These are phyloP conservation scores for Agapornis roseicollis DNA, from an alignment of 2,113 vertebrate genomes.

Conservation along the genomic window DNA sequence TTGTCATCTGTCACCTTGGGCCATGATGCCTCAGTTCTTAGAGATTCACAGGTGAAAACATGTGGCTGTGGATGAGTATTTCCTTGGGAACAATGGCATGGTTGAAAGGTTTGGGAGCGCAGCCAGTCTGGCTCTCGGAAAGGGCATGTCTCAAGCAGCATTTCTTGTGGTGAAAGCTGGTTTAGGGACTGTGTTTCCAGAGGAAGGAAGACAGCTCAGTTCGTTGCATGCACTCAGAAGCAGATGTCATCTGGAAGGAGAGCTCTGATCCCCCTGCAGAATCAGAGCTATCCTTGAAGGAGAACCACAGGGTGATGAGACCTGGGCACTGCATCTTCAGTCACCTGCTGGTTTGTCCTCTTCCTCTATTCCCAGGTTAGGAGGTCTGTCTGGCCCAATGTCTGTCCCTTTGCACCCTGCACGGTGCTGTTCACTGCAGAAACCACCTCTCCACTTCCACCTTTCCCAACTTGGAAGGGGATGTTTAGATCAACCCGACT, in stretches of 20 bases:
- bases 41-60: background rate
- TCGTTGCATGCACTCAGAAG: background rate
- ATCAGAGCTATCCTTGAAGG: background rate
- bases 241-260: background rate
- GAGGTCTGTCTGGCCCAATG: background rate
- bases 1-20: background rate
- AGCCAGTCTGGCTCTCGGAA: background rate
- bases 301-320: background rate
- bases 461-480: background rate
- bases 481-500: background rate
- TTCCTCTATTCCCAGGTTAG: background rate
- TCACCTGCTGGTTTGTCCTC: background rate
- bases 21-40: rapidly evolving
- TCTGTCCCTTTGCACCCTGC: background rate
- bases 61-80: background rate
- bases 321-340: background rate
- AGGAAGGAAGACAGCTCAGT: background rate
- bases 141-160: background rate
- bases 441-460: rapidly evolving
- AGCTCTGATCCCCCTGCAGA: background rate
- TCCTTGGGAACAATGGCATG: background rate
- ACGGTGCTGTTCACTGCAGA: background rate
- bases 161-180: background rate
- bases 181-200: background rate
- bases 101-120: background rate